Evolutionary conservation across 2,113 vertebrate species (phyloP).

Genomic region (Synchiropus splendidus): DNA sequence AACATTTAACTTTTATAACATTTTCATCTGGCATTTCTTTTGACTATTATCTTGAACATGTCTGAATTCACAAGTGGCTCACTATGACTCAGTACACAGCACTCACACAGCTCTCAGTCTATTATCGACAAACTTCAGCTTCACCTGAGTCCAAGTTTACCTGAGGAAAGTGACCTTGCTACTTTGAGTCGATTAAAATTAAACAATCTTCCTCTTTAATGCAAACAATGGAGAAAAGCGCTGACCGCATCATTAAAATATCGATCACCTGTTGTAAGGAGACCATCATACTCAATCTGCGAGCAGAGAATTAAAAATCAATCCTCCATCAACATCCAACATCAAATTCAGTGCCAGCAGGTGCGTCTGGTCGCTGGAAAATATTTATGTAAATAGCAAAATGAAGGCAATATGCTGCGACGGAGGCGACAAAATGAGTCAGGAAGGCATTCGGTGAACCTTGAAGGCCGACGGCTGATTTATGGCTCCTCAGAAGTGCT

Average conservation of each 20-base stretch:
- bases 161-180: not conserved
- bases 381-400: slow-evolving; percentile 29
- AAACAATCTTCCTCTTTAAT: slow-evolving; percentile 5
- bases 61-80: too few species aligned
- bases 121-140: too few species aligned
- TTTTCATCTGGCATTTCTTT: too few species aligned
- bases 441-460: too few species aligned
- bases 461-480: too few species aligned
- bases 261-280: slow-evolving; percentile 44
- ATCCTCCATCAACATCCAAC: slow-evolving; percentile 45
- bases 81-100: too few species aligned
- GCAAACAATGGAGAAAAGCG: slow-evolving; percentile 17
- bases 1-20: too few species aligned
- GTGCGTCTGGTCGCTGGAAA: slow-evolving; percentile 3
- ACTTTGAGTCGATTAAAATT: not conserved
- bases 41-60: too few species aligned
- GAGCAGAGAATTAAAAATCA: slow-evolving; percentile 45
- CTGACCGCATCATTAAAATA: slow-evolving; percentile 47
- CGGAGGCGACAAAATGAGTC: slow-evolving; percentile 21
- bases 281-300: slow-evolving; percentile 53
- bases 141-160: too few species aligned
- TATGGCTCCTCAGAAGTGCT: not conserved
- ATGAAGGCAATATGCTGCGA: slow-evolving; percentile 11
- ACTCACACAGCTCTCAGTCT: too few species aligned
- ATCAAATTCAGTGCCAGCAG: too few species aligned